Evolutionary conservation across 2,113 vertebrate species (phyloP), one percentile per base, ranked within the genome.

Genomic region (Camelus dromedarius): DNA sequence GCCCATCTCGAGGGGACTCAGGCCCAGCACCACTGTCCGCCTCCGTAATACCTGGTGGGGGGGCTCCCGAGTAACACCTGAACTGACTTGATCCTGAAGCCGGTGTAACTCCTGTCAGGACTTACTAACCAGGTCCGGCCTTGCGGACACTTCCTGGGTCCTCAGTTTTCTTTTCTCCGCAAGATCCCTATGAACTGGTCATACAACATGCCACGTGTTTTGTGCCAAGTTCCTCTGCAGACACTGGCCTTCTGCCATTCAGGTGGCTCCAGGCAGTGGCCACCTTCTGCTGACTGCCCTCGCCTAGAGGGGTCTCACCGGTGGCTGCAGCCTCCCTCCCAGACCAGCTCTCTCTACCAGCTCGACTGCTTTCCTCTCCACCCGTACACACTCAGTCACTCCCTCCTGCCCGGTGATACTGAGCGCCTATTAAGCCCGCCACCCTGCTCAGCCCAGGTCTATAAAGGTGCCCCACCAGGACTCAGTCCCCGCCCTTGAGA

Each of bases 61-160:
- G 32, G 14, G 72, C 84, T 89, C 66, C 79, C 0, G 1, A 91
- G 85, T 35, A 56, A 60, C 62, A 94, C 69, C 93, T 89, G 66
- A 89, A 1, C 76, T 95, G 87, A 52, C 70, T 70, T 97, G 82
- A 84, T 67, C 96, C 95, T 96, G 79, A 54, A 94, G 97, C 85
- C 60, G 70, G 92, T 60, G 91, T 79, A 95, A 97, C 24, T 0
- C 56, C 38, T 64, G 7, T 6, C 5, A 19, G 38, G 38, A 42
- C 38, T 86, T 96, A 91, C 80, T 96, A 83, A 82, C 96, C 80
- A 26, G 95, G 69, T 79, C 90, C 93, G 91, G 89, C 77, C 89
- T 86, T 96, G 97, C 75, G 96, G 83, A 92, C 73, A 93, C 77
- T 67, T 96, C 80, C 86, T 50, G 81, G 97, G 79, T 58, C 70